A percentile compares a stretch with the other conserved stretches of the same genome.
These are phyloP conservation scores for Drosophila buzzatii DNA, from an alignment of 2,888 invertebrate species.

Conservation along the genomic window DNA sequence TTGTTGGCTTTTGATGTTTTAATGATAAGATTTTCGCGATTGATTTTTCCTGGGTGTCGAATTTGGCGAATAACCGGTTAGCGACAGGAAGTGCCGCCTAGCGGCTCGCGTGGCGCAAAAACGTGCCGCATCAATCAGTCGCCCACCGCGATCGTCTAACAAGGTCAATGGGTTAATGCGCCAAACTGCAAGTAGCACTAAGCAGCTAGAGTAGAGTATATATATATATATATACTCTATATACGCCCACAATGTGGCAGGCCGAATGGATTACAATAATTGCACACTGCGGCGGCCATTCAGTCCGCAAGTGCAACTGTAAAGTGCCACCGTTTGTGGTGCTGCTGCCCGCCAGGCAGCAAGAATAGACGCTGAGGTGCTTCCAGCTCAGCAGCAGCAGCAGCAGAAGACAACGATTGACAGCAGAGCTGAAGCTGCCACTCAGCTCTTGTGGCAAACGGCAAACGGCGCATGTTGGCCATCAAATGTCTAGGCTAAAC, in stretches of 20 bases:
- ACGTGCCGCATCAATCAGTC: slow-evolving; percentile 62
- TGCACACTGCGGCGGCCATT: slow-evolving; percentile 61
- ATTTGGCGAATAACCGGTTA: slow-evolving; percentile 45
- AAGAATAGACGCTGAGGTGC: not conserved
- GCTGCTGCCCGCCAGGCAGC: slow-evolving; percentile 47
- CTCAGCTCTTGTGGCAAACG: slow-evolving; percentile 49
- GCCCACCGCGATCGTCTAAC: slow-evolving; percentile 61
- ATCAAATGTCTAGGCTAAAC: slow-evolving; percentile 78
- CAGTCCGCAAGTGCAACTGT: slow-evolving; percentile 83
- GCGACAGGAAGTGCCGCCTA: slow-evolving; percentile 36
- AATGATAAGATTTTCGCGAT: slow-evolving; percentile 79
- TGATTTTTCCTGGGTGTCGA: slow-evolving; percentile 76
- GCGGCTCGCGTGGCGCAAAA: slow-evolving; percentile 61
- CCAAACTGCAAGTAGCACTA: slow-evolving; percentile 27
- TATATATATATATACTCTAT: slow-evolving; percentile 2
- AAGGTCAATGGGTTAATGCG: slow-evolving; percentile 78
- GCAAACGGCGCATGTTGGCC: slow-evolving; percentile 70
- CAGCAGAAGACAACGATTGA: slow-evolving; percentile 63
- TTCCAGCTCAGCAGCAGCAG: not conserved
- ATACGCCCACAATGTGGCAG: slow-evolving; percentile 54
- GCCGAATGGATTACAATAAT: slow-evolving; percentile 75
- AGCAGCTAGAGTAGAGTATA: not conserved
- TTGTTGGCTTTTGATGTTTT: slow-evolving; percentile 74
- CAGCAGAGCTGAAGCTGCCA: slow-evolving; percentile 71
- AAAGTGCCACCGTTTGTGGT: slow-evolving; percentile 81